These are phyloP conservation scores for Molanna angustata DNA, from an alignment of 2,888 invertebrate species.

Conservation along the genomic window DNA sequence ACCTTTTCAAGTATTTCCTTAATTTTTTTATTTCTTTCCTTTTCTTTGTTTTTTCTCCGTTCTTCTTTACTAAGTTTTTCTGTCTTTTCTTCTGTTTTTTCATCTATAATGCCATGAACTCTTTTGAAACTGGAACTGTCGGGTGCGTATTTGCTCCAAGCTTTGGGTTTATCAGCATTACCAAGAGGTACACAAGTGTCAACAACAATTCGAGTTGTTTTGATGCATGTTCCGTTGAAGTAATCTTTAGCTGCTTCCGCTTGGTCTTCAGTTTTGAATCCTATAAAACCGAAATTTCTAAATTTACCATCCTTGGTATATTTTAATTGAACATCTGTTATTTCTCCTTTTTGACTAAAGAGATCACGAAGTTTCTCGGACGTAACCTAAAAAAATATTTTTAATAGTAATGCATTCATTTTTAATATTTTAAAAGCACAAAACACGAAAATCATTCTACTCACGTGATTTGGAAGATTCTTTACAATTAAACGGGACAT, in stretches of 20 bases:
- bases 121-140: conserved; percentile 69
- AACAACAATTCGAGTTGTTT: conserved; percentile 77
- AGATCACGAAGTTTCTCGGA: conserved; percentile 71
- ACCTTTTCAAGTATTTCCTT: conserved; percentile 68
- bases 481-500: conserved; percentile 90
- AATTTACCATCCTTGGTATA: conserved; percentile 90
- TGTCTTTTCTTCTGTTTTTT: conserved; percentile 37
- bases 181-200: conserved; percentile 69
- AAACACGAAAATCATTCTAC: conserved; percentile 33
- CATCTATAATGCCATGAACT: conserved; percentile 44
- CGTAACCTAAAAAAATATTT: conserved; percentile 67
- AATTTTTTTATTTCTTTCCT: conserved; percentile 53
- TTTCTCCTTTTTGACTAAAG: conserved; percentile 76
- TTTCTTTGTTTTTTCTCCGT: conserved; percentile 36
- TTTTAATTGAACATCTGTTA: conserved; percentile 93
- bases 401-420: conserved; percentile 20
- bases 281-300: conserved; percentile 91
- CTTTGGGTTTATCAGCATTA: conserved; percentile 69
- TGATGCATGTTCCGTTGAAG: conserved; percentile 83
- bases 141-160: conserved; percentile 90
- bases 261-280: conserved; percentile 78
- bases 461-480: conserved; percentile 84
- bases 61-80: conserved; percentile 37
- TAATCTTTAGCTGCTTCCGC: conserved; percentile 73
- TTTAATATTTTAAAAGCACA: background rate